A percentile compares a stretch with the other conserved stretches of the same genome.
Conservation (phyloP, 2,113 vertebrate species). For the Paraplagusia blochii region DNA sequence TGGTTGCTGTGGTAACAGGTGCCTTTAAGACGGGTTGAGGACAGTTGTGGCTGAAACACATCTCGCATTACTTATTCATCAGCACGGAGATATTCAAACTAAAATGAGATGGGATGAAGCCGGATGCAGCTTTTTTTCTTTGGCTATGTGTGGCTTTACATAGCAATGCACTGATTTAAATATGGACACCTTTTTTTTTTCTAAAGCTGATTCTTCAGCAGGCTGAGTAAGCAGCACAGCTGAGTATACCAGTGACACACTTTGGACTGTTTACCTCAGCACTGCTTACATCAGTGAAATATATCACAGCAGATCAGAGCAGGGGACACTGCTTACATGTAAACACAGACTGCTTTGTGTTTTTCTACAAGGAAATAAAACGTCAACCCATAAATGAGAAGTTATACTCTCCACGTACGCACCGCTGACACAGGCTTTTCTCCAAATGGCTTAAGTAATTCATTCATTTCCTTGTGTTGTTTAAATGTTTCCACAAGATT, state of each 20-base stretch:
- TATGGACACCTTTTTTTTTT: no score
- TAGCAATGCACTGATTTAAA: no score
- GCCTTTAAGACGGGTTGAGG: constrained; percentile 24
- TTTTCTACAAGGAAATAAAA: constrained; percentile 4
- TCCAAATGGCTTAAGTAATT: constrained; percentile 5
- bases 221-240: constrained; percentile 34
- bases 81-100: constrained; percentile 12
- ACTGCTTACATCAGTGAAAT: constrained; percentile 32
- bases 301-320: constrained; percentile 6
- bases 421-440: background rate
- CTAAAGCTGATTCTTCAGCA: no score
- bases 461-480: constrained; percentile 1
- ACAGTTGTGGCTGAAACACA: background rate
- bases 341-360: constrained; percentile 21
- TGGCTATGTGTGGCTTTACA: no score
- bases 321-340: constrained; percentile 1
- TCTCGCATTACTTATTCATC: constrained; percentile 39
- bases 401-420: constrained; percentile 6
- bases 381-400: constrained; percentile 12
- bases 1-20: constrained; percentile 60
- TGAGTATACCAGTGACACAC: constrained; percentile 47
- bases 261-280: constrained; percentile 34
- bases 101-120: no score
- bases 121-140: no score
- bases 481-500: constrained; percentile 11